A percentile compares a stretch with the other conserved stretches of the same genome.
Conservation (phyloP, 2,113 vertebrate genomes). For the Podocnemis expansa region DNA sequence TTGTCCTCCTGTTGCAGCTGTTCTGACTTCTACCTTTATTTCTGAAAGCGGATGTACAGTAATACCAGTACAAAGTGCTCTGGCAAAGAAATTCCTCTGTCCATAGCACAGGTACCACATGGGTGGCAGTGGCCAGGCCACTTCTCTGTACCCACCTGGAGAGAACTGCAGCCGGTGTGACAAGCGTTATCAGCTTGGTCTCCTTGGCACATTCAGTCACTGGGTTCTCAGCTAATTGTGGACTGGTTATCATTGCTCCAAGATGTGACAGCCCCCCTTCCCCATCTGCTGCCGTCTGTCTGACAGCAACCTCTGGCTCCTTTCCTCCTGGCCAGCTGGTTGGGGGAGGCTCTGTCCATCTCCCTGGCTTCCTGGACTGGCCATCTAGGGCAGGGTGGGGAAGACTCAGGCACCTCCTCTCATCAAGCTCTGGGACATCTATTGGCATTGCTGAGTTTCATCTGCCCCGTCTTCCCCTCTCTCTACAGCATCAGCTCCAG, state of each 20-base stretch:
- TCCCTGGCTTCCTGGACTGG: background rate
- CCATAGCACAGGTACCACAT: background rate
- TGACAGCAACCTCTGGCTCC: background rate
- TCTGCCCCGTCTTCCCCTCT: background rate
- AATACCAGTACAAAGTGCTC: too few species aligned
- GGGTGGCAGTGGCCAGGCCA: too few species aligned
- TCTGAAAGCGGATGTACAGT: background rate
- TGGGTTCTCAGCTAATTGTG: too few species aligned
- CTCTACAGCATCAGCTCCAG: slow-evolving; percentile 86
- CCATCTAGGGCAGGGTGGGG: background rate
- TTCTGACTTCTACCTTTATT: background rate
- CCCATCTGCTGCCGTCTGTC: background rate
- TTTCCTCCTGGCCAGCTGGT: background rate
- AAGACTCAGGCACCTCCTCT: background rate
- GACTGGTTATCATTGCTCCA: too few species aligned
- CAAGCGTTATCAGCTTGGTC: too few species aligned
- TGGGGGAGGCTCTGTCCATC: background rate
- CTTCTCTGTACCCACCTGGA: too few species aligned
- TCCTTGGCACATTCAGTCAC: too few species aligned
- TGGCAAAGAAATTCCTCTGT: too few species aligned
- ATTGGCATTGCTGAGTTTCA: background rate
- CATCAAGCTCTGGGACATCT: background rate
- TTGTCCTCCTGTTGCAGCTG: background rate
- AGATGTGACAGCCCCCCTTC: too few species aligned
- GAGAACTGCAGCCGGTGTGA: too few species aligned